Conservation (phyloP, 1,140 invertebrate genomes). For the Pantala flavescens region DNA sequence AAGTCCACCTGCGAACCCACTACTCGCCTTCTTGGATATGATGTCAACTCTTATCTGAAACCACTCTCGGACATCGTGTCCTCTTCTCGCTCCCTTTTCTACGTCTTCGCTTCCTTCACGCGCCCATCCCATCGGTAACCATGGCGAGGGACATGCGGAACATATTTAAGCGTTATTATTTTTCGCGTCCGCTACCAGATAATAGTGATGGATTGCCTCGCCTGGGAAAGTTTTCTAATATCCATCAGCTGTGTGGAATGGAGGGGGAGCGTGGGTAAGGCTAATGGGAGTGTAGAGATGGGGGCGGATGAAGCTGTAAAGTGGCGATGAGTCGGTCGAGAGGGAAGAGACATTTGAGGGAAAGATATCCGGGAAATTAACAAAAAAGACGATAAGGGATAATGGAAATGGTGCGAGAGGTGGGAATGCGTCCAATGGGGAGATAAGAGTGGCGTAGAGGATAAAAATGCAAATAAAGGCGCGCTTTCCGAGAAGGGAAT, state of each 20-base stretch:
- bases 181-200: slow-evolving; percentile 7
- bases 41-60: not conserved
- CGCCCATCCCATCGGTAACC: not conserved
- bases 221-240: slow-evolving; percentile 9
- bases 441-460: no score
- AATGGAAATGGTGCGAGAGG: no score
- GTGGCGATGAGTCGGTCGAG: not conserved
- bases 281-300: not conserved
- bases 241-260: not conserved
- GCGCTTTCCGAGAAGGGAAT: no score
- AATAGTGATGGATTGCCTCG: slow-evolving; percentile 4
- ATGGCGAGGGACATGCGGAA: not conserved
- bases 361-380: no score
- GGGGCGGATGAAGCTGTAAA: not conserved
- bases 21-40: not conserved
- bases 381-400: no score
- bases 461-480: no score
- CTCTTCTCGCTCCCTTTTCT: not conserved
- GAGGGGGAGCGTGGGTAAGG: not conserved
- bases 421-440: no score
- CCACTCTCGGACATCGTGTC: slow-evolving; percentile 7
- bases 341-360: not conserved
- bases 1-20: not conserved
- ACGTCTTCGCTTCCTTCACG: not conserved
- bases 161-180: slow-evolving; percentile 10